Conservation (phyloP, 2,113 vertebrate genomes). For the Hypomesus transpacificus region DNA sequence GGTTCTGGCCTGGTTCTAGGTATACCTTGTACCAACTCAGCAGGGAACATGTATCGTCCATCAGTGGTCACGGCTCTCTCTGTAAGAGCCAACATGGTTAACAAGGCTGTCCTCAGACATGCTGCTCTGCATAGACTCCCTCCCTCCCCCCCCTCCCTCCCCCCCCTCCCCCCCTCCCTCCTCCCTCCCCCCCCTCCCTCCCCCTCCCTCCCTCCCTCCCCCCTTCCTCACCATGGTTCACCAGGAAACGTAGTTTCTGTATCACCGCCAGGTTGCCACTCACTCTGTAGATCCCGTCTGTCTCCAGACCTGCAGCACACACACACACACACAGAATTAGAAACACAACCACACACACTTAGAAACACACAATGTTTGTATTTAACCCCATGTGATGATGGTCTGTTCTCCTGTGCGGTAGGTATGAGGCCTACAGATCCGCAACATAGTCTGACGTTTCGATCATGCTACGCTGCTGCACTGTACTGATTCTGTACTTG, state of each 20-base stretch:
- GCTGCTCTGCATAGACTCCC: no score
- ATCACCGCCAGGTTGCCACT: slow-evolving; percentile 88
- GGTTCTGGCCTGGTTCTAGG: slow-evolving; percentile 4
- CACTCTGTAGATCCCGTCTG: slow-evolving; percentile 91
- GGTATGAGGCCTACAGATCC: no score
- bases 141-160: background rate
- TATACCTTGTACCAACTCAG: slow-evolving; percentile 84
- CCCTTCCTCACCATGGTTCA: slow-evolving; percentile 81
- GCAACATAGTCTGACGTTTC: no score
- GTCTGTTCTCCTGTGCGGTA: no score
- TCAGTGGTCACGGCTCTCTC: slow-evolving; percentile 88
- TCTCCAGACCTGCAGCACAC: slow-evolving; percentile 76
- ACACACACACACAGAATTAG: background rate
- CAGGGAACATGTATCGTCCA: slow-evolving; percentile 86
- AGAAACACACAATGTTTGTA: background rate
- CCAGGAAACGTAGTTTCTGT: slow-evolving; percentile 87
- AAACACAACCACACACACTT: background rate
- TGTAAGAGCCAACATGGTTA: slow-evolving; percentile 74
- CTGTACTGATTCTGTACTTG: no score
- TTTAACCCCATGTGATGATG: no score
- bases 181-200: no score
- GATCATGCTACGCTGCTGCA: no score
- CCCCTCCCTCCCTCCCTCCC: rapidly evolving
- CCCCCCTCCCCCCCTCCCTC: background rate
- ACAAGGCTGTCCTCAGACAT: background rate